Evolutionary conservation across 2,113 vertebrate genomes (phyloP).

Genomic region (Seriola rivoliana): DNA sequence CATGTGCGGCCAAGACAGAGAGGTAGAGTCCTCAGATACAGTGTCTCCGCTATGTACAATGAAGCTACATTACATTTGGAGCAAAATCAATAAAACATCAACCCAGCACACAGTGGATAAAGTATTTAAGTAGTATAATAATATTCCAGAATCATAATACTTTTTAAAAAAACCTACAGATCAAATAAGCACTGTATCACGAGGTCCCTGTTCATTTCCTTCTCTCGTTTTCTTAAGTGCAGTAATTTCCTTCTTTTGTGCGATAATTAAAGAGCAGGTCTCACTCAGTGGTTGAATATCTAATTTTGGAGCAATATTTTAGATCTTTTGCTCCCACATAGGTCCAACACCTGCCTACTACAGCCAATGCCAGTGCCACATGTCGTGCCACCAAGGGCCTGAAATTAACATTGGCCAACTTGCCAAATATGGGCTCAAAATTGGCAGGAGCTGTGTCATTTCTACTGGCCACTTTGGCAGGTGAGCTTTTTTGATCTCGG

Average conservation of each 20-base stretch:
- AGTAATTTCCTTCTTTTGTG: not conserved
- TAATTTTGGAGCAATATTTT: conserved; percentile 21
- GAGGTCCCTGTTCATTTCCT: not conserved
- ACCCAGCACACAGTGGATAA: not conserved
- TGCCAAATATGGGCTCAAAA: conserved; percentile 38
- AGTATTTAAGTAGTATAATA: not conserved
- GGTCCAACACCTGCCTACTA: conserved; percentile 40
- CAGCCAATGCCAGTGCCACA: conserved; percentile 54
- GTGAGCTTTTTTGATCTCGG: conserved; percentile 30
- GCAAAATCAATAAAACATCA: not conserved
- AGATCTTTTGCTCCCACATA: conserved; percentile 29
- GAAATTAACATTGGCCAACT: conserved; percentile 58
- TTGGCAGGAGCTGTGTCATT: conserved; percentile 49
- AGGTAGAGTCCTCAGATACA: not conserved
- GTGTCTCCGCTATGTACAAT: not conserved
- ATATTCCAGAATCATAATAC: not conserved
- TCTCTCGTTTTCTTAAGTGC: not conserved
- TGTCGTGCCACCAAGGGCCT: conserved; percentile 51
- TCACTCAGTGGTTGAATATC: not conserved
- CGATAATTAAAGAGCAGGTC: not conserved
- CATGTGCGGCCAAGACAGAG: conserved; percentile 1
- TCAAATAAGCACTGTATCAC: not conserved
- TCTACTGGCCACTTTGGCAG: conserved; percentile 25
- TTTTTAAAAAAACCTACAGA: not conserved
- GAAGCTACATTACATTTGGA: not conserved